Evolutionary conservation across 2,113 vertebrate species (phyloP), one percentile per base, ranked within the genome.

Genomic region (Prunella fulvescens): DNA sequence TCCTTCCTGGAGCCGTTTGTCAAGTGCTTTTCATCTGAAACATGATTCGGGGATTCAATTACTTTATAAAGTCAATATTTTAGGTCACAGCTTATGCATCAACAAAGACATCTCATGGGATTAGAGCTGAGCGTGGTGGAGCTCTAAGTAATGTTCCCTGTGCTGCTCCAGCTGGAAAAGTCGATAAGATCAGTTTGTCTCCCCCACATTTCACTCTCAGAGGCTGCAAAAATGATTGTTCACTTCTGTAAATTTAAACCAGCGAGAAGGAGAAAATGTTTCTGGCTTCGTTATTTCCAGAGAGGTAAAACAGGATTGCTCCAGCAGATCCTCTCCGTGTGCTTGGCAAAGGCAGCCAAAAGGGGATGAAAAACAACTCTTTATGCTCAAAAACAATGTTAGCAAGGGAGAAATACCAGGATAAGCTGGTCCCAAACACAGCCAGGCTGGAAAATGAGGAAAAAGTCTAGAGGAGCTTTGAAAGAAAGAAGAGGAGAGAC

Each of bases 21-120:
- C 95, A 95, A 97, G 74, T 50, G 45, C 92, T 95, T 95, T 97
- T 92, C 93, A 90, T 96, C 88, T 64, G 81, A 95, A 97, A 94
- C 89, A 93, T 81, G 88, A 97, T 93, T 95, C 93, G 78, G 81
- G 84, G 92, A 96, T 97, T 97, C 94, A 97, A 84, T 96, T 97
- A 97, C 91, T 93, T 97, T 81, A 92, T 88, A 86, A 94, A 96
- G 93, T 96, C 93, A 96, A 96, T 97, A 97, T 95, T 97, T 97
- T 92, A 97, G 91, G 91, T 96, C 89, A 86, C 64, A 69, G 87
- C 83, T 96, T 94, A 88, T 87, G 90, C 81, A 96, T 96, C 90
- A 88, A 76, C 93, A 96, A 93, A 96, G 80, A 80, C 86, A 83
- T 95, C 94, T 97, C 90, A 39, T 22, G 86, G 88, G 84, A 95